Conservation (phyloP, 2,797 vertebrate genomes). For the Aldrovandia affinis region DNA sequence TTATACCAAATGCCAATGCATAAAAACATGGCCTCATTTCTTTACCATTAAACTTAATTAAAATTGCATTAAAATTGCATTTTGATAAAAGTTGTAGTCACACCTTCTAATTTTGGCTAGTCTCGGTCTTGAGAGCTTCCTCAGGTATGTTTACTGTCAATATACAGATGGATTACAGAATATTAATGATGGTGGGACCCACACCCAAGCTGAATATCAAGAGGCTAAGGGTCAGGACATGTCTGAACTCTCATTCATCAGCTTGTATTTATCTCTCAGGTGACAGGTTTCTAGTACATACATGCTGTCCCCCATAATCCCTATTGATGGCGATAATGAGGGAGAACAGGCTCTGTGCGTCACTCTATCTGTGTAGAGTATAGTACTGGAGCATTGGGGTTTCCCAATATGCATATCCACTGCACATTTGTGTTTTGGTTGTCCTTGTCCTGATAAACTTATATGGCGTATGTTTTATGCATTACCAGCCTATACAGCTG, state of each 20-base stretch:
- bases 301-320: slow-evolving; percentile 99
- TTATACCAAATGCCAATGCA: not conserved
- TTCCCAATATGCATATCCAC: too few species aligned
- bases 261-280: slow-evolving; percentile 99
- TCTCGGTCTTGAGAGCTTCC: not conserved
- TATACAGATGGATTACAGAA: slow-evolving; percentile 71
- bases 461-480: too few species aligned
- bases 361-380: slow-evolving; percentile 87
- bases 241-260: slow-evolving; percentile 97
- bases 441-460: not conserved
- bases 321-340: slow-evolving; percentile 99
- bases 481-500: too few species aligned
- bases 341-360: slow-evolving; percentile 97
- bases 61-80: too few species aligned
- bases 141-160: not conserved
- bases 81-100: not conserved
- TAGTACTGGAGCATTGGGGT: too few species aligned
- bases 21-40: slow-evolving; percentile 3
- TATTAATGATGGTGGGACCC: slow-evolving; percentile 91
- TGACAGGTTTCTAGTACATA: slow-evolving; percentile 99
- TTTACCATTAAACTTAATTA: too few species aligned
- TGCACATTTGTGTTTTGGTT: not conserved
- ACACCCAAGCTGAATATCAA: slow-evolving; percentile 88
- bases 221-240: slow-evolving; percentile 97
- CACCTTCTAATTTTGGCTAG: not conserved